Evolutionary conservation across 2,113 vertebrate species (phyloP).

Genomic region (Speoplatyrhinus poulsoni): DNA sequence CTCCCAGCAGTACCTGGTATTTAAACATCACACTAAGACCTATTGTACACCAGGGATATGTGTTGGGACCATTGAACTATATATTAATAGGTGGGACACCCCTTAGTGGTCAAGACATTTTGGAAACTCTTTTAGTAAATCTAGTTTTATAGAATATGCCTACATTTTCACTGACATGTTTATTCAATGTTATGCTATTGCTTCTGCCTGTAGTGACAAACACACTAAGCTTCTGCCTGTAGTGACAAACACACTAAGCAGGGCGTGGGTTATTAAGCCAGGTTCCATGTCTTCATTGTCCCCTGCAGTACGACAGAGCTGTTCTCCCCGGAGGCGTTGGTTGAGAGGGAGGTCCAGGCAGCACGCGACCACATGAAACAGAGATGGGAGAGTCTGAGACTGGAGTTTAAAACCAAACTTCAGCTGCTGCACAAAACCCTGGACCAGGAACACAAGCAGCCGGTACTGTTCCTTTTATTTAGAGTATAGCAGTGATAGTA

Average conservation of each 20-base stretch:
- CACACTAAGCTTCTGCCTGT: too few species aligned
- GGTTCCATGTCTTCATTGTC: conserved; percentile 20
- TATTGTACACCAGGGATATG: too few species aligned
- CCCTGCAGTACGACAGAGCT: conserved; percentile 77
- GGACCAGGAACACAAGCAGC: conserved; percentile 83
- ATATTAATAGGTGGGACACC: too few species aligned
- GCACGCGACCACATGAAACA: conserved; percentile 81
- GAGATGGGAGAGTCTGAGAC: conserved; percentile 87
- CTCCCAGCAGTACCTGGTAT: conserved; percentile 66
- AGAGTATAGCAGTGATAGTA: neutral
- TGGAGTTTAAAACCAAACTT: conserved; percentile 87
- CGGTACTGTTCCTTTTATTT: conserved; percentile 66
- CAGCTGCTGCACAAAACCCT: conserved; percentile 83
- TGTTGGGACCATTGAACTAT: too few species aligned
- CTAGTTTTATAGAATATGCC: too few species aligned
- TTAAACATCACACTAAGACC: neutral
- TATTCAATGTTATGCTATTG: too few species aligned
- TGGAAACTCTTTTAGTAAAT: too few species aligned
- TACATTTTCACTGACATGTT: too few species aligned
- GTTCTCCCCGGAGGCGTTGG: conserved; percentile 75
- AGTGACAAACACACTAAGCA: too few species aligned
- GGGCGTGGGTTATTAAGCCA: too few species aligned
- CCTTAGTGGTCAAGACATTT: too few species aligned
- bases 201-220: too few species aligned
- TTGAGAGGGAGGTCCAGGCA: conserved; percentile 76